These are phyloP conservation scores for Scomber japonicus DNA, from an alignment of 2,113 vertebrate species.

Conservation along the genomic window DNA sequence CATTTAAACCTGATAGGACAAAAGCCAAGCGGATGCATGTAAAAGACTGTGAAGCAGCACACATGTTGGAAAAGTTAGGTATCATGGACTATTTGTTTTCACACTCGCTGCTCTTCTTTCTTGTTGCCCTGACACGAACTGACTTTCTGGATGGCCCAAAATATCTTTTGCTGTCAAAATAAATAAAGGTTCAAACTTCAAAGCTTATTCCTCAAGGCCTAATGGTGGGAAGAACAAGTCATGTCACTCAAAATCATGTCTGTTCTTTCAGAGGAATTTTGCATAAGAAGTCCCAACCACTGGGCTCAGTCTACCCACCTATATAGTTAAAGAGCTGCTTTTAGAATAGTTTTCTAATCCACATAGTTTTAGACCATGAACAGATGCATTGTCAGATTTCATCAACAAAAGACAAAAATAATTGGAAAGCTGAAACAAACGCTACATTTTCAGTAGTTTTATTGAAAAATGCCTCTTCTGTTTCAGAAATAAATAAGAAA, in stretches of 20 bases:
- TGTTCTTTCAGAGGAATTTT: neutral
- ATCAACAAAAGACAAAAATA: conserved; percentile 4
- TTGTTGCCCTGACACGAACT: conserved; percentile 26
- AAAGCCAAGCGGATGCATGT: conserved; percentile 30
- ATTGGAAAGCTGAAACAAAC: conserved; percentile 43
- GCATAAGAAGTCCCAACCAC: neutral
- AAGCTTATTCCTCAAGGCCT: conserved; percentile 23
- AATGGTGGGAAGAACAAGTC: conserved; percentile 18
- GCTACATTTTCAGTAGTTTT: conserved; percentile 99
- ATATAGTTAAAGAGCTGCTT: too few species aligned
- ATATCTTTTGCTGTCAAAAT: conserved; percentile 54
- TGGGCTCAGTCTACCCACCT: too few species aligned
- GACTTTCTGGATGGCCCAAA: conserved; percentile 19
- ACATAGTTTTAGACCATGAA: neutral
- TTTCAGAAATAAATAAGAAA: conserved; percentile 99
- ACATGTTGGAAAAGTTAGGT: conserved; percentile 20
- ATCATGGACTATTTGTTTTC: conserved; percentile 27
- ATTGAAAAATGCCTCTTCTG: conserved; percentile 99
- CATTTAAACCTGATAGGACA: conserved; percentile 43
- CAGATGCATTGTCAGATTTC: neutral
- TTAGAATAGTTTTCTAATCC: too few species aligned
- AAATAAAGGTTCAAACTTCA: conserved; percentile 55
- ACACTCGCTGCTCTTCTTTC: neutral
- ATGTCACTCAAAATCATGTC: conserved; percentile 30
- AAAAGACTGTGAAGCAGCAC: conserved; percentile 22